A percentile compares a stretch with the other conserved stretches of the same genome.
Evolutionary conservation across 2,888 invertebrate genomes (phyloP).

Genomic region (Hartigia nigra): DNA sequence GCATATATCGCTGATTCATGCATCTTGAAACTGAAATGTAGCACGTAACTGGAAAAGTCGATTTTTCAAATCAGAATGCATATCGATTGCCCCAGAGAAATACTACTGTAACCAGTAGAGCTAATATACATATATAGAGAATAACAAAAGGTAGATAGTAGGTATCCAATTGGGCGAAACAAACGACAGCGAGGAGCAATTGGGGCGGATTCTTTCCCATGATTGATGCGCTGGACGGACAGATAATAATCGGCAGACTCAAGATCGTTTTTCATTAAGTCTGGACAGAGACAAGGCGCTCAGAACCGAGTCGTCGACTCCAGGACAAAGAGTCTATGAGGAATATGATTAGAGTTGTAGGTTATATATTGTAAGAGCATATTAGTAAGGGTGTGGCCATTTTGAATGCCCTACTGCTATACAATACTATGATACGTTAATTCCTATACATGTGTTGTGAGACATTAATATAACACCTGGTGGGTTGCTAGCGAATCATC

Average conservation of each 20-base stretch:
- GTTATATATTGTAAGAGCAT: not conserved
- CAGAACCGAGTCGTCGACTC: not conserved
- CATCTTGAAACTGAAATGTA: not conserved
- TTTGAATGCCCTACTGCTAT: not conserved
- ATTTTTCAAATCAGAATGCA: not conserved
- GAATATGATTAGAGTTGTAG: not conserved
- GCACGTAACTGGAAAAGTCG: not conserved
- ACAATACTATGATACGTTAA: not conserved
- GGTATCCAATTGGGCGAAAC: not conserved
- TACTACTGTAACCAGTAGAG: not conserved
- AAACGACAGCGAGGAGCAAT: not conserved
- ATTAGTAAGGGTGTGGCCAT: not conserved
- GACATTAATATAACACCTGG: not conserved
- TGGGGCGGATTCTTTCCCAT: not conserved
- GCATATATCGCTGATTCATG: not conserved
- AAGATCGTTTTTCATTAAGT: not conserved
- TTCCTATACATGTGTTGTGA: not conserved
- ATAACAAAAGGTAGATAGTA: not conserved
- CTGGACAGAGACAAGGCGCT: not conserved
- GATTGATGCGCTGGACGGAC: not conserved
- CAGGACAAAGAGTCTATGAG: not conserved
- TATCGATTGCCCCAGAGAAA: not conserved
- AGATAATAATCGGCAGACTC: not conserved
- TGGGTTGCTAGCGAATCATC: not conserved
- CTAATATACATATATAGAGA: not conserved